These are phyloP conservation scores for Pegoplata infirma DNA, from an alignment of 2,888 invertebrate genomes.

Conservation along the genomic window DNA sequence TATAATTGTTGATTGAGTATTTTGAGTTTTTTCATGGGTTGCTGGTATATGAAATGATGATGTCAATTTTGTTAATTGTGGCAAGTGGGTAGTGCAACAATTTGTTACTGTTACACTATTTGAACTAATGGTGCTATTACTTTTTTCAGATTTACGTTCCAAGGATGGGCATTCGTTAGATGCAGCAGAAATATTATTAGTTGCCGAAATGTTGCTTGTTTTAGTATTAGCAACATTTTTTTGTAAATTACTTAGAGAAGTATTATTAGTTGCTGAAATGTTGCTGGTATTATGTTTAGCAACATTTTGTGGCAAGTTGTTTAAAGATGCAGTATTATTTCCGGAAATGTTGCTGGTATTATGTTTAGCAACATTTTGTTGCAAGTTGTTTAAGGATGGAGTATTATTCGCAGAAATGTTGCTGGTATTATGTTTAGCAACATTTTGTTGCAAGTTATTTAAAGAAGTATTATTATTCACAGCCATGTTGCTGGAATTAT, in stretches of 20 bases:
- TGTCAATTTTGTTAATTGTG: constrained; percentile 76
- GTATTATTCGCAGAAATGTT: background rate
- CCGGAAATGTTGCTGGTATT: background rate
- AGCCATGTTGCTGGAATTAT: constrained; percentile 2
- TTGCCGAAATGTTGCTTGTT: background rate
- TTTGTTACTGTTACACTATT: constrained; percentile 75
- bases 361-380: constrained; percentile 38
- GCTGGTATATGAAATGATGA: constrained; percentile 75
- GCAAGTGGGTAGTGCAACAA: constrained; percentile 76
- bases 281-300: too few relatives aligned
- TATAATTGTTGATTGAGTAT: constrained; percentile 56
- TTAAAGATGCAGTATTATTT: constrained; percentile 32
- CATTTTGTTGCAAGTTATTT: constrained; percentile 22
- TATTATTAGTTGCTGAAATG: background rate
- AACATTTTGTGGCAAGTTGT: constrained; percentile 28
- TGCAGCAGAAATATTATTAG: constrained; percentile 39
- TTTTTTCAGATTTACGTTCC: constrained; percentile 76
- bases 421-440: too few relatives aligned
- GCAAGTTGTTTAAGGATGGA: constrained; percentile 39
- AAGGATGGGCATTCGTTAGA: constrained; percentile 71
- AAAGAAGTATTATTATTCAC: constrained; percentile 32
- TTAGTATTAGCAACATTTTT: constrained; percentile 39
- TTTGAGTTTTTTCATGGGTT: constrained; percentile 37
- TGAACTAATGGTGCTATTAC: constrained; percentile 75
- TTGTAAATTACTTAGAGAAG: too few relatives aligned